These are phyloP conservation scores for Orcinus orca DNA, from an alignment of 2,113 vertebrate species.

Conservation along the genomic window DNA sequence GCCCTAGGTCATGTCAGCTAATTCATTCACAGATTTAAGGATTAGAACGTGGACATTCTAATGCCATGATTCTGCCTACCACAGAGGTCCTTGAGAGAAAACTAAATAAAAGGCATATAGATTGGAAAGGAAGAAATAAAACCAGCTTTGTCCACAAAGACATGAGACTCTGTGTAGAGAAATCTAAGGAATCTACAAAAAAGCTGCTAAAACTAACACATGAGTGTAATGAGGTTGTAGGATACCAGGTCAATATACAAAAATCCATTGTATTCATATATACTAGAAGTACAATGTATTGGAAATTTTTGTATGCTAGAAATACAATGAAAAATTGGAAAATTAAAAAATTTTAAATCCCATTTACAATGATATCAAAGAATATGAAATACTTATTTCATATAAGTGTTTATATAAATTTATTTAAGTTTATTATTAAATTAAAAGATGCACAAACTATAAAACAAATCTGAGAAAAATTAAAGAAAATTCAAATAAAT, in stretches of 20 bases:
- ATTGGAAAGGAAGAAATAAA: neutral
- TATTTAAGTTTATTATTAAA: neutral
- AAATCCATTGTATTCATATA: neutral
- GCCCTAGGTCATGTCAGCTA: neutral
- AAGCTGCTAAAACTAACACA: neutral
- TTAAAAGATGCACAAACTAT: neutral
- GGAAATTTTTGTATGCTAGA: neutral
- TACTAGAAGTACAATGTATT: neutral
- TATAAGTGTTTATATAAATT: neutral
- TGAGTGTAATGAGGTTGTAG: neutral
- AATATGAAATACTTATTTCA: neutral
- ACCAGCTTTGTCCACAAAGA: neutral
- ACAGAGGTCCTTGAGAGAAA: neutral
- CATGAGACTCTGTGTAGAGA: neutral
- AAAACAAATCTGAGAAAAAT: neutral
- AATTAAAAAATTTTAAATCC: neutral
- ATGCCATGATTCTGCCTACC: neutral
- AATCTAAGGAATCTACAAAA: neutral
- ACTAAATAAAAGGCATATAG: neutral
- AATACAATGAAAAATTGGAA: neutral
- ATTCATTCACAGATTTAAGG: neutral
- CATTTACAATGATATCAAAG: neutral
- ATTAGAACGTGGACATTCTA: neutral
- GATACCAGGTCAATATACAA: neutral
- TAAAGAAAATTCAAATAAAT: neutral